Percentiles rank a stretch among this genome's conserved stretches.
Evolutionary conservation across 2,797 vertebrate genomes (phyloP).

Genomic region (Gadopsis bispinosus): DNA sequence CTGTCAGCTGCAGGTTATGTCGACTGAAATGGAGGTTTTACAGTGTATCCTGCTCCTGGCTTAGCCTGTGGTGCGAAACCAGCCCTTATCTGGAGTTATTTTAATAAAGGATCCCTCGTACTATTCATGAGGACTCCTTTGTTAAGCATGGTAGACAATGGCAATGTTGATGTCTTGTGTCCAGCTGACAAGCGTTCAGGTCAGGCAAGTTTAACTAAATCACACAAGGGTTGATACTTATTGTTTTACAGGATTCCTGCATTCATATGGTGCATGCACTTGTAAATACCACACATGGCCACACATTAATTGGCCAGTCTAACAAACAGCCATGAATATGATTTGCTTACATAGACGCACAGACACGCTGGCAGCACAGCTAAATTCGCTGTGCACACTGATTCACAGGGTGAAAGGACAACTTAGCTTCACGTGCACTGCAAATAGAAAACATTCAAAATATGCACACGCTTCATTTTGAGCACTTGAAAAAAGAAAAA

Average conservation of each 20-base stretch:
- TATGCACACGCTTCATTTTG: neutral
- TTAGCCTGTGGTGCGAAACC: slow-evolving; percentile 30
- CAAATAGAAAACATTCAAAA: slow-evolving; percentile 8
- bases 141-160: slow-evolving; percentile 21
- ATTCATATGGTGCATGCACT: neutral
- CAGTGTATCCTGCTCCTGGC: slow-evolving; percentile 27
- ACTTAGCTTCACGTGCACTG: neutral
- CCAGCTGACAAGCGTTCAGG: slow-evolving; percentile 44
- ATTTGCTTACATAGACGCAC: neutral
- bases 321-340: slow-evolving; percentile 8
- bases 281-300: neutral
- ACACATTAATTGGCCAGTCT: slow-evolving; percentile 33
- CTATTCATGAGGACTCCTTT: slow-evolving; percentile 35
- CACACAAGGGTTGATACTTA: neutral
- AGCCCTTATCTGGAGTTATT: slow-evolving; percentile 34
- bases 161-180: slow-evolving; percentile 5
- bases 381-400: neutral
- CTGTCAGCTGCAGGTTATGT: slow-evolving; percentile 44
- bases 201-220: slow-evolving; percentile 26
- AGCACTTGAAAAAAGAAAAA: neutral
- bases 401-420: slow-evolving; percentile 7
- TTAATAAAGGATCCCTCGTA: slow-evolving; percentile 27
- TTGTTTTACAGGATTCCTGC: neutral
- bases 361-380: slow-evolving; percentile 6
- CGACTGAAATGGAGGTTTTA: slow-evolving; percentile 29